A percentile compares a stretch with the other conserved stretches of the same genome.
Conservation (phyloP, 2,797 vertebrate species). For the Amazonetta brasiliensis region DNA sequence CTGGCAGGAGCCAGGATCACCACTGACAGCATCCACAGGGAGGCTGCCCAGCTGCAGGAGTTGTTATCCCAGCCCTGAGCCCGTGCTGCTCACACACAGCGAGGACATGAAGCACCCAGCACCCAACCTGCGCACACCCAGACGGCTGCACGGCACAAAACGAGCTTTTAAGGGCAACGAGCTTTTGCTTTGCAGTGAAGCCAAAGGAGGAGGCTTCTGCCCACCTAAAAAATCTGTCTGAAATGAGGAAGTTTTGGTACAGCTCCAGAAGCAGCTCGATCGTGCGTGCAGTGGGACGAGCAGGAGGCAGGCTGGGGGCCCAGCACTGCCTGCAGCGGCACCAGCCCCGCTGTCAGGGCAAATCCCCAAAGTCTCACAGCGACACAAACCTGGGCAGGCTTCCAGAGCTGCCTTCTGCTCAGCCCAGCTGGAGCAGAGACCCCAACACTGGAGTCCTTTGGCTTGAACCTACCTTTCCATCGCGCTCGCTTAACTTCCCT, state of each 20-base stretch:
- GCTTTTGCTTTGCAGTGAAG: not conserved
- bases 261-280: no score
- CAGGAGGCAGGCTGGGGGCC: no score
- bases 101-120: not conserved
- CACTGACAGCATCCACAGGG: not conserved
- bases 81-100: not conserved
- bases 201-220: not conserved
- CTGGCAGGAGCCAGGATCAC: not conserved
- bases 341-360: not conserved
- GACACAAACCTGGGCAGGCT: accelerated
- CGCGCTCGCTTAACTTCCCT: not conserved
- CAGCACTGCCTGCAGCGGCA: not conserved
- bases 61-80: not conserved
- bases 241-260: not conserved
- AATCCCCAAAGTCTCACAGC: not conserved
- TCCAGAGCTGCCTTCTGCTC: not conserved
- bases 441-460: not conserved
- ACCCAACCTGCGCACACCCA: accelerated
- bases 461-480: not conserved
- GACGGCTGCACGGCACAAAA: not conserved
- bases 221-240: not conserved
- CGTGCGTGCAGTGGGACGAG: no score
- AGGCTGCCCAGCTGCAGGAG: not conserved
- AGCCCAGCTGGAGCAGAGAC: not conserved
- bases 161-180: not conserved